Conservation (phyloP, 2,888 invertebrate genomes). For the Chrysina gloriosa region DNA sequence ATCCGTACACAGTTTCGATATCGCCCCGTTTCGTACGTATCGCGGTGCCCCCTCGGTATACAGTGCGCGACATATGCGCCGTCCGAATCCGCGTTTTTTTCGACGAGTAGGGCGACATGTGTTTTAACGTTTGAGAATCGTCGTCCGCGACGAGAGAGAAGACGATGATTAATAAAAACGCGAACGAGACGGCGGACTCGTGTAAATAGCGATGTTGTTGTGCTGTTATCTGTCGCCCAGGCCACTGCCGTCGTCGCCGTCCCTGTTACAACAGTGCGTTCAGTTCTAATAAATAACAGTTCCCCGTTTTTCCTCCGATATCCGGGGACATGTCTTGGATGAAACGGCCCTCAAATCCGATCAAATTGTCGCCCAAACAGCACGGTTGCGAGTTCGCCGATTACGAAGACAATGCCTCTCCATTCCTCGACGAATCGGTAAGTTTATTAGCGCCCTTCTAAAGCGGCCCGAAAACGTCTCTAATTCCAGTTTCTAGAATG, state of each 20-base stretch:
- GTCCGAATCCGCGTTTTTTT: slow-evolving; percentile 19
- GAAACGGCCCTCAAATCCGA: slow-evolving; percentile 43
- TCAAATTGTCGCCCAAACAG: slow-evolving; percentile 26
- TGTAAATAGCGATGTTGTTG: slow-evolving; percentile 21
- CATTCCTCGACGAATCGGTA: slow-evolving; percentile 43
- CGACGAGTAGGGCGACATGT: slow-evolving; percentile 16
- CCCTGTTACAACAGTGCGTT: too few species aligned
- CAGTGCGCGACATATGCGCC: too few species aligned
- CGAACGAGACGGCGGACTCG: neutral
- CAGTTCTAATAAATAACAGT: too few species aligned
- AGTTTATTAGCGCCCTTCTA: too few species aligned
- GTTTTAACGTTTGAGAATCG: slow-evolving; percentile 34
- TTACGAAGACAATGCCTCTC: slow-evolving; percentile 37
- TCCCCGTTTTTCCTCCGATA: too few species aligned
- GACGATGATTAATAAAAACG: neutral
- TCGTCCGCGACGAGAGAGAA: neutral
- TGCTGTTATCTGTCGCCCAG: slow-evolving; percentile 7
- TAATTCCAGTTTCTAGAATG: too few species aligned
- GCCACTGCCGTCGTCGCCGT: too few species aligned
- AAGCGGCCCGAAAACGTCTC: too few species aligned
- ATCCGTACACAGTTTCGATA: too few species aligned
- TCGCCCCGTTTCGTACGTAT: too few species aligned
- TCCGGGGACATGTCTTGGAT: slow-evolving; percentile 47
- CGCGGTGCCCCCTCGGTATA: too few species aligned
- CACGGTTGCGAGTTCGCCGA: slow-evolving; percentile 20